Evolutionary conservation across 2,888 invertebrate genomes (phyloP).

Genomic region (Leucania comma): DNA sequence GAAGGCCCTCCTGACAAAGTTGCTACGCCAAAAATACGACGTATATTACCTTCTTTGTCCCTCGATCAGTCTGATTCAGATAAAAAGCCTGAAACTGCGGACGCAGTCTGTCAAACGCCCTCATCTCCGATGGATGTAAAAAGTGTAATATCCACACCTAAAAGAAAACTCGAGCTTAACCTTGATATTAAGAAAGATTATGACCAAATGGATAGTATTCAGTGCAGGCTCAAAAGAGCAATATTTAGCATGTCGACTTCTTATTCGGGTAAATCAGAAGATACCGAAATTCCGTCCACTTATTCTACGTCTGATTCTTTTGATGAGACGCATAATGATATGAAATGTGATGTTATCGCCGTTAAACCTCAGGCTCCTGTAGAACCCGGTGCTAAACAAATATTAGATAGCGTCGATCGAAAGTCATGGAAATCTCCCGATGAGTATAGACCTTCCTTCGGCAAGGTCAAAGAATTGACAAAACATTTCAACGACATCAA

Average conservation of each 20-base stretch:
- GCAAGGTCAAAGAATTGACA: slow-evolving; percentile 93
- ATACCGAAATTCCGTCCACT: slow-evolving; percentile 81
- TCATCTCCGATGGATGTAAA: slow-evolving; percentile 73
- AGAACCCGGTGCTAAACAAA: slow-evolving; percentile 79
- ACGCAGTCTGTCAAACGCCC: slow-evolving; percentile 85
- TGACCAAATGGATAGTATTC: slow-evolving; percentile 76
- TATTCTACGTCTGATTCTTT: slow-evolving; percentile 83
- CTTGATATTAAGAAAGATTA: slow-evolving; percentile 77
- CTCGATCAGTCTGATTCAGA: slow-evolving; percentile 80
- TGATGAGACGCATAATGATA: slow-evolving; percentile 70
- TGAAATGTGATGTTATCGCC: slow-evolving; percentile 58
- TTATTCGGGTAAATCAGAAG: slow-evolving; percentile 81
- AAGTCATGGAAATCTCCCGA: slow-evolving; percentile 94
- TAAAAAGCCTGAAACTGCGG: slow-evolving; percentile 78
- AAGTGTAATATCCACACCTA: slow-evolving; percentile 57
- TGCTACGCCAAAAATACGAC: slow-evolving; percentile 83
- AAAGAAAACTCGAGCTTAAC: slow-evolving; percentile 76
- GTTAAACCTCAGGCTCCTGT: slow-evolving; percentile 67
- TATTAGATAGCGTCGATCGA: slow-evolving; percentile 81
- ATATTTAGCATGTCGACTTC: slow-evolving; percentile 82
- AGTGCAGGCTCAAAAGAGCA: slow-evolving; percentile 80
- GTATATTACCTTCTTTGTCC: slow-evolving; percentile 86
- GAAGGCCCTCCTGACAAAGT: slow-evolving; percentile 77
- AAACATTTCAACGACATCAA: slow-evolving; percentile 92
- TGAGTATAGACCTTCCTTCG: slow-evolving; percentile 92